Percentiles rank a stretch among this genome's conserved stretches.
These are phyloP conservation scores for Machimus atricapillus DNA, from an alignment of 2,888 invertebrate species.

Conservation along the genomic window DNA sequence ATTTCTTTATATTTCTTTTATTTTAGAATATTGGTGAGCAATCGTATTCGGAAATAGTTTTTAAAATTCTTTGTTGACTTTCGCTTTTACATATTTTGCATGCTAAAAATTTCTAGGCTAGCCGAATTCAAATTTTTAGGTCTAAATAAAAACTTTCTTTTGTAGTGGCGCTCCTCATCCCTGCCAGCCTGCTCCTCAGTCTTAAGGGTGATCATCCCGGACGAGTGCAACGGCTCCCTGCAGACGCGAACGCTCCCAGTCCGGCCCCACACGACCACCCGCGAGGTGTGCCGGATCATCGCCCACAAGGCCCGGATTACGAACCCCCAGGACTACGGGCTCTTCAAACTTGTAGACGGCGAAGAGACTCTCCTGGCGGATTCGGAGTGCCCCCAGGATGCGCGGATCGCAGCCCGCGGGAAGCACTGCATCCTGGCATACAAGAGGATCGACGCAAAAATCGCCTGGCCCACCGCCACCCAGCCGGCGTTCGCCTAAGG, in stretches of 20 bases:
- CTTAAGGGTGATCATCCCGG: constrained; percentile 89
- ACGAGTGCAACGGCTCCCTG: constrained; percentile 91
- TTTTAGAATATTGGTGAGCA: background rate
- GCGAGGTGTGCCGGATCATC: constrained; percentile 92
- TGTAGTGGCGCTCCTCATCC: constrained; percentile 67
- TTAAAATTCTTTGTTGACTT: too few species aligned
- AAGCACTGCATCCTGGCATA: constrained; percentile 92
- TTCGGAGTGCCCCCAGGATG: constrained; percentile 88
- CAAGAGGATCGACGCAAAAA: constrained; percentile 94
- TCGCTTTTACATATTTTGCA: too few species aligned
- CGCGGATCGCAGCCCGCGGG: constrained; percentile 75
- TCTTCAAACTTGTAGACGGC: constrained; percentile 88
- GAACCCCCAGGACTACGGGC: constrained; percentile 94
- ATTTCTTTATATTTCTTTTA: background rate
- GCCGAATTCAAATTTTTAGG: background rate
- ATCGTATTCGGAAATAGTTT: too few species aligned
- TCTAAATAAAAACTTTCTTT: background rate
- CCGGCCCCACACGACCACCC: constrained; percentile 89
- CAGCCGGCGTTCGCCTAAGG: constrained; percentile 27
- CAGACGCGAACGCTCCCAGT: constrained; percentile 91
- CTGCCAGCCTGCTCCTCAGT: constrained; percentile 71
- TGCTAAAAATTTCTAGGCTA: too few species aligned
- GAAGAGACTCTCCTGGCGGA: constrained; percentile 91
- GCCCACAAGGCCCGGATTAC: constrained; percentile 95
- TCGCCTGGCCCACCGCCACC: constrained; percentile 83